phyloP scores from a whole-genome alignment of 2,888 invertebrate species.

The Sycophila texana region DNA sequence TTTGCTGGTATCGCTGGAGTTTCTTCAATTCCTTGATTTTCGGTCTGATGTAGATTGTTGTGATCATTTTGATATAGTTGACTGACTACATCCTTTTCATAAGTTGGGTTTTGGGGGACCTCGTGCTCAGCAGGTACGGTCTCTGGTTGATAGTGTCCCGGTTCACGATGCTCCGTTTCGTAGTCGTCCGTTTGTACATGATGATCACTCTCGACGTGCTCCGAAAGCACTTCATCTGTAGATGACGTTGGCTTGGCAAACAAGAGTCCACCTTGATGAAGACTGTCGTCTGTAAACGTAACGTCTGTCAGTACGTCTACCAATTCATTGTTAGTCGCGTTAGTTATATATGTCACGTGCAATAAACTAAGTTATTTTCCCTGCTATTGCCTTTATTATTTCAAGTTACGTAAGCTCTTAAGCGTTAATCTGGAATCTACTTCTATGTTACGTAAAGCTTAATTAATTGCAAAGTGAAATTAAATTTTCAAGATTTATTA shows the following conservation, averaged over 20 bases:
- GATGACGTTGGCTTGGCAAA: slow-evolving; percentile 69
- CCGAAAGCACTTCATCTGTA: slow-evolving; percentile 32
- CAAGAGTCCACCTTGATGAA: slow-evolving; percentile 70
- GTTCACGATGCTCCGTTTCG: slow-evolving; percentile 14
- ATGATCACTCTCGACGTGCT: slow-evolving; percentile 33
- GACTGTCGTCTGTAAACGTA: slow-evolving; percentile 71
- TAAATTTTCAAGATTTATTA: too few relatives aligned
- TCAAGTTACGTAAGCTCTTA: background rate
- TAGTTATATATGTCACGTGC: slow-evolving; percentile 27
- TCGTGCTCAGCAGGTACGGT: slow-evolving; percentile 4
- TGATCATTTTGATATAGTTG: background rate
- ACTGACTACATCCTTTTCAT: slow-evolving; percentile 14
- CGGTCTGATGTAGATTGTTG: background rate
- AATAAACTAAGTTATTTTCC: background rate
- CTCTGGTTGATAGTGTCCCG: slow-evolving; percentile 7
- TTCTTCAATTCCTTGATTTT: background rate
- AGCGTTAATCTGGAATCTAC: too few relatives aligned
- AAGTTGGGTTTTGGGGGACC: slow-evolving; percentile 2
- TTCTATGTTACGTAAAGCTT: too few relatives aligned
- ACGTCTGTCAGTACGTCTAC: slow-evolving; percentile 68
- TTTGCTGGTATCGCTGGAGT: slow-evolving; percentile 7
- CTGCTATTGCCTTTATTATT: background rate
- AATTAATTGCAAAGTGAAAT: too few relatives aligned
- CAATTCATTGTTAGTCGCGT: slow-evolving; percentile 28
- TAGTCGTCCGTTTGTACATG: slow-evolving; percentile 34